Base-by-base conservation (phyloP, 2,888 invertebrate species). In the Petrolisthes manimaculis region DNA sequence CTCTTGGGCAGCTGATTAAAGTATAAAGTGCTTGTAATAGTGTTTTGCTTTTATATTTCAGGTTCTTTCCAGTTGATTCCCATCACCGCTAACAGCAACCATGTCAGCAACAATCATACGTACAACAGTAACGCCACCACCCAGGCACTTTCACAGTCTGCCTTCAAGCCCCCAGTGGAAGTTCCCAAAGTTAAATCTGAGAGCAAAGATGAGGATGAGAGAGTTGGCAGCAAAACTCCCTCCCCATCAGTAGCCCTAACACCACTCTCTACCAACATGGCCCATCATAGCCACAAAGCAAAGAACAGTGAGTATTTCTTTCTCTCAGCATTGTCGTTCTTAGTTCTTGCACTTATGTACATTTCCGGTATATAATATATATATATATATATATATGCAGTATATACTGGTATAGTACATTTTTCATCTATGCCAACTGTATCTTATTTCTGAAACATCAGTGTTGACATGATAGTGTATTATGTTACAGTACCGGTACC, bases 21-120 rank as follows among this genome's bases (percentile, higher is more conserved):
- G 37, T 37, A 37, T 37, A 37, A 37, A 37, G 37, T 37, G 37
- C 37, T 37, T 37, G 37, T 37, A 37, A 37, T 37, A 37, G 0
- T 37, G 37, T 37, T 37, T 37, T 37, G 37, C 37, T 37, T 37
- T 37, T 37, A 37, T 37, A 51, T 89, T 84, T 37, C 87, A 90
- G 89, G 86, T 67, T 90, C 90, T 9, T 90, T 90, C 80, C 89
- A 90, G 83, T 85, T 89, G 74, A 90, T 90, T 74, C 90, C 90
- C 51, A 89, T 90, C 53, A 37, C 88, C n/a, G 78, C 56, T 61
- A 81, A 77, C 77, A 82, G 21, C 56, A 83, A 24, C 79, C 69
- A 56, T 56, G 61, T 24, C 5, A 55, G 37, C 51, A 71, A 9
- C 71, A 78, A 77, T 75, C 82, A 88, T 2, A 37, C 37, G 37